These are phyloP conservation scores for Coecobrya sp. DNA, from an alignment of 2,888 invertebrate species.

Conservation along the genomic window DNA sequence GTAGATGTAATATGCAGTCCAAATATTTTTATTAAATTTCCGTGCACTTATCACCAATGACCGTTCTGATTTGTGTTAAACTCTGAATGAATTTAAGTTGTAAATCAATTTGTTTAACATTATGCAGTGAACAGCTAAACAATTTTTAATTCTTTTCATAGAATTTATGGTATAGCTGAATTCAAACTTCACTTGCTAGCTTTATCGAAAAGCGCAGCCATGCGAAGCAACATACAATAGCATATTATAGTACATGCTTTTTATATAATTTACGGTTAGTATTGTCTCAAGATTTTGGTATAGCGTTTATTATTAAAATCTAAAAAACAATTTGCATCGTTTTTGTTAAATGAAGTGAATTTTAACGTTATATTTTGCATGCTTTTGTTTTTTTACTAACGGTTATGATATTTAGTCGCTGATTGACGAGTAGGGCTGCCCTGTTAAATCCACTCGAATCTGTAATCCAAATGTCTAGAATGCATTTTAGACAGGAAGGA, in stretches of 20 bases:
- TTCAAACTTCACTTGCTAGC: neutral
- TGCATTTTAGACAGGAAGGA: neutral
- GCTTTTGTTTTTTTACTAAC: no score
- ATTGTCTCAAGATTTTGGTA: no score
- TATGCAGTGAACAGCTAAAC: neutral
- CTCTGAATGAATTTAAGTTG: neutral
- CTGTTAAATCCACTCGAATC: no score
- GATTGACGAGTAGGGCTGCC: no score
- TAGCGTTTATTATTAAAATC: no score
- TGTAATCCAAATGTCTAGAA: neutral
- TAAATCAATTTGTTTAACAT: neutral
- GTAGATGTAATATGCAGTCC: no score
- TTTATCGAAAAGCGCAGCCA: neutral
- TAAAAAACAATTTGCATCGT: neutral
- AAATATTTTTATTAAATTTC: neutral
- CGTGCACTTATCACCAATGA: constrained; percentile 28
- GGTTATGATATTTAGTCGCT: no score
- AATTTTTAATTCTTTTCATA: no score
- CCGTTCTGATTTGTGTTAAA: no score
- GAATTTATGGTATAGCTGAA: neutral
- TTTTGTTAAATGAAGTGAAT: neutral
- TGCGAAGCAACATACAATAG: neutral
- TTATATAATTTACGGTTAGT: no score
- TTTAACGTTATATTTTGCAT: neutral
- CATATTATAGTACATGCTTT: neutral